Base-by-base conservation (phyloP, 2,888 invertebrate species). In the Chrysolina haemoptera region DNA sequence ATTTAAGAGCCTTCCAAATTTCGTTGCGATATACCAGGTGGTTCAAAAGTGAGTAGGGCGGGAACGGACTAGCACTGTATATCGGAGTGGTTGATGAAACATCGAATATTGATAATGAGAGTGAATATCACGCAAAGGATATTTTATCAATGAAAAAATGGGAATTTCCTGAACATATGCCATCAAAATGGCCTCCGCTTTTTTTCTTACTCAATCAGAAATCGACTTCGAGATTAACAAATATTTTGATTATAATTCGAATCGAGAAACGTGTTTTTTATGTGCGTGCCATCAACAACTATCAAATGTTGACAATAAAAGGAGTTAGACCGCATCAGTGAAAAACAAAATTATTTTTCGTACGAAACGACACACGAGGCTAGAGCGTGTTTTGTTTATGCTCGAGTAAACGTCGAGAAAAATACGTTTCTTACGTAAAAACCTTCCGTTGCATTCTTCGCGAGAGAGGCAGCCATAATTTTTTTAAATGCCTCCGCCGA, bases 291-390 rank as follows among this genome's bases (percentile, higher is more conserved):
- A 53, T 53, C 53, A 53, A 53, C 53, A 53, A 53, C 12, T 20
- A 11, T 53, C 53, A 5, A 16, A 18, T 53, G 53, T 53, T 53
- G 53, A 53, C 53, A 53, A 20, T 53, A 53, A 48, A 48, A 53
- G 53, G 53, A 53, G 53, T 1, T 20, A 20, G 20, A 53, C 20
- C 53, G 20, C 16, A 53, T 12, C 53, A 6, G 3, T 5, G 53
- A 53, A 53, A 53, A 53, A 53, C 53, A 53, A 53, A 53, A 53
- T 53, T 53, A 53, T 20, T 53, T 53, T 53, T 53, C 53, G 53
- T 20, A 14, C 10, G 14, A 43, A 12, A 43, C 43, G 43, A 43
- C 43, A 53, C 50, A 53, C 53, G 53, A 53, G 53, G 18, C 18
- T 20, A 20, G 18, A 53, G 18, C 53, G 53, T 53, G 53, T 53